phyloP scores from a whole-genome alignment of 2,888 invertebrate species.

The Epinotia bilunana region DNA sequence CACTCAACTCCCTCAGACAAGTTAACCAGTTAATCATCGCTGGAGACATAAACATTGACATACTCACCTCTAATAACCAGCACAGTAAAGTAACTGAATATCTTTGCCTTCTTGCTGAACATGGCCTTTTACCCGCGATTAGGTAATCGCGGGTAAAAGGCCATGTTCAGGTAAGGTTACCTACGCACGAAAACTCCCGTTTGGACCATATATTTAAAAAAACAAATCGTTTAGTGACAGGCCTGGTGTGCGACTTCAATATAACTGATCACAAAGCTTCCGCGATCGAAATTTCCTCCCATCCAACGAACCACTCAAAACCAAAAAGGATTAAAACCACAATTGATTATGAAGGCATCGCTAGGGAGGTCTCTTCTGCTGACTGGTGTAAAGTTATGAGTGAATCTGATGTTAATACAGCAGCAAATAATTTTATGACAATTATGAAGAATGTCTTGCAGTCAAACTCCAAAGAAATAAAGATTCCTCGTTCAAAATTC shows the following conservation, averaged over 20 bases:
- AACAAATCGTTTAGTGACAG: not conserved
- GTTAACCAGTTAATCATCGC: no score
- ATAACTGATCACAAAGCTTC: constrained; percentile 6
- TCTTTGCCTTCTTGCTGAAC: no score
- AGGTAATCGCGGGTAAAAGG: no score
- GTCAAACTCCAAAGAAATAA: not conserved
- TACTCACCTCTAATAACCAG: not conserved
- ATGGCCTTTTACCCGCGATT: constrained; percentile 15
- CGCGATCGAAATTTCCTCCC: not conserved
- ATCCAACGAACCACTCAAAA: not conserved
- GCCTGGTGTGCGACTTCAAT: constrained; percentile 6
- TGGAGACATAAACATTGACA: no score
- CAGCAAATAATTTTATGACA: not conserved
- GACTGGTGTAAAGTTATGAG: no score
- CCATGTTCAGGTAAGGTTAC: no score
- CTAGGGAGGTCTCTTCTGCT: not conserved
- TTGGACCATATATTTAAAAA: constrained; percentile 13
- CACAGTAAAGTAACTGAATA: not conserved
- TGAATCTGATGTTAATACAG: not conserved
- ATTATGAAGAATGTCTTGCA: not conserved
- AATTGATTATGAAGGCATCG: not conserved
- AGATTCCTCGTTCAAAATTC: not conserved
- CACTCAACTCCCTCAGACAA: no score
- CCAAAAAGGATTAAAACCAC: not conserved
- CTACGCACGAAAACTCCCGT: not conserved